Percentiles rank a stretch among this genome's conserved stretches.
Evolutionary conservation across 2,888 invertebrate genomes (phyloP).

Genomic region (Drosophila monieri): DNA sequence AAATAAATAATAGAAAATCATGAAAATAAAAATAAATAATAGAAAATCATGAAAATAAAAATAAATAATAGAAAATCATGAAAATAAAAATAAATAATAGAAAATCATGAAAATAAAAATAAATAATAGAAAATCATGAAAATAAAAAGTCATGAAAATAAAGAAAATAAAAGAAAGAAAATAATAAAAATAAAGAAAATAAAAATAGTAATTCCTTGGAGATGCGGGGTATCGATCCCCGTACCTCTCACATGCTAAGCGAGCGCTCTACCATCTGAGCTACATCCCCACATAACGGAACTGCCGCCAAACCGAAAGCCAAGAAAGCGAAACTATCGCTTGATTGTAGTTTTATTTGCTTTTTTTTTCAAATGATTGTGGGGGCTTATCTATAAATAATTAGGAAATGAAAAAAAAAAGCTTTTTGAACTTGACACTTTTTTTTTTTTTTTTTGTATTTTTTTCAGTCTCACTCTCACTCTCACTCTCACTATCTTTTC

Average conservation of each 20-base stretch:
- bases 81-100: too few species aligned
- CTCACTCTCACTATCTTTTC: slow-evolving; percentile 6
- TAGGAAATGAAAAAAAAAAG: slow-evolving; percentile 20
- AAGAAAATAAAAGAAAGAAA: not conserved
- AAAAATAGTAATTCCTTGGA: slow-evolving; percentile 59
- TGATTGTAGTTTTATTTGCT: too few species aligned
- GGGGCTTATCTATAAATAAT: slow-evolving; percentile 53
- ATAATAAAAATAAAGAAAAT: too few species aligned
- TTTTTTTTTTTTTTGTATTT: too few species aligned
- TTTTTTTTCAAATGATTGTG: too few species aligned
- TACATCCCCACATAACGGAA: slow-evolving; percentile 77
- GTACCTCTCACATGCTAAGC: slow-evolving; percentile 84
- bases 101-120: too few species aligned
- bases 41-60: too few species aligned
- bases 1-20: too few species aligned
- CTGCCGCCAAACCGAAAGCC: slow-evolving; percentile 5
- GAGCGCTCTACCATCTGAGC: slow-evolving; percentile 83
- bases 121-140: too few species aligned
- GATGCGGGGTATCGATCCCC: slow-evolving; percentile 83
- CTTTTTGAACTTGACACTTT: slow-evolving; percentile 54
- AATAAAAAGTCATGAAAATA: too few species aligned
- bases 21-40: too few species aligned
- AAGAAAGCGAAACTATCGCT: slow-evolving; percentile 24
- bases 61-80: not conserved
- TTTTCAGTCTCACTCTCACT: too few species aligned